phyloP scores from a whole-genome alignment of 2,888 invertebrate species.

The Nomada hirtipes region DNA sequence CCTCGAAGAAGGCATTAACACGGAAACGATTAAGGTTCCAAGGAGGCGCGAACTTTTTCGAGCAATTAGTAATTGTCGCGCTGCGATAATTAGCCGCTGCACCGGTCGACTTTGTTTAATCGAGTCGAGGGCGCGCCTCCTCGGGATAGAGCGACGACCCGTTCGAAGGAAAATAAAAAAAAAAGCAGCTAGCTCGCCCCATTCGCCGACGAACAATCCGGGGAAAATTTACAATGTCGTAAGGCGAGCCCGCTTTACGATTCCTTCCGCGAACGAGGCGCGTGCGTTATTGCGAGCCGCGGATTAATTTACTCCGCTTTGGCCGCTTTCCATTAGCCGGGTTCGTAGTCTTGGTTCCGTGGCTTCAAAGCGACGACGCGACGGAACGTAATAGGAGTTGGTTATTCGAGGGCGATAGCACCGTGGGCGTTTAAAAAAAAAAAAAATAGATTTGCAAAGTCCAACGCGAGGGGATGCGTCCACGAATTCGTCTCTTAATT shows the following conservation, averaged over 20 bases:
- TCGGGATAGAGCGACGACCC: conserved; percentile 2
- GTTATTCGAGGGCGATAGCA: conserved; percentile 1
- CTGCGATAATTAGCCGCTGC: conserved; percentile 27
- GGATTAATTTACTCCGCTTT: conserved; percentile 40
- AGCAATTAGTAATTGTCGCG: conserved; percentile 41
- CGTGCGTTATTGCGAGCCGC: conserved; percentile 10
- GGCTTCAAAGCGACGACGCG: conserved; percentile 7
- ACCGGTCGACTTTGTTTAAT: conserved; percentile 35
- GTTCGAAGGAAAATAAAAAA: conserved; percentile 7
- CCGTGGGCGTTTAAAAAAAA: conserved; percentile 9
- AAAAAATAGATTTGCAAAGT: conserved; percentile 14
- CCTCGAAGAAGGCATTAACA: conserved; percentile 12
- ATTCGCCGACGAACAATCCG: conserved; percentile 23
- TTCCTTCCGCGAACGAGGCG: conserved; percentile 22
- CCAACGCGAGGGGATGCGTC: conserved; percentile 49
- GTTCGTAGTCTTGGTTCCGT: not conserved
- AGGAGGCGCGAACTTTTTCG: conserved; percentile 23
- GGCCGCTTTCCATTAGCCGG: conserved; percentile 14
- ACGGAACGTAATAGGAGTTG: not conserved
- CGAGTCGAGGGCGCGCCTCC: conserved; percentile 26
- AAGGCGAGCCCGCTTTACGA: conserved; percentile 6
- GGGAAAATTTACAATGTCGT: conserved; percentile 45
- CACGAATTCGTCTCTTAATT: conserved; percentile 54
- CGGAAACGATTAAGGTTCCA: conserved; percentile 1
- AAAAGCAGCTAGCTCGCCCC: not conserved